Evolutionary conservation across 53 echinoderm and acorn worm genomes (phyloP).

Genomic region (Holothuria scabra): DNA sequence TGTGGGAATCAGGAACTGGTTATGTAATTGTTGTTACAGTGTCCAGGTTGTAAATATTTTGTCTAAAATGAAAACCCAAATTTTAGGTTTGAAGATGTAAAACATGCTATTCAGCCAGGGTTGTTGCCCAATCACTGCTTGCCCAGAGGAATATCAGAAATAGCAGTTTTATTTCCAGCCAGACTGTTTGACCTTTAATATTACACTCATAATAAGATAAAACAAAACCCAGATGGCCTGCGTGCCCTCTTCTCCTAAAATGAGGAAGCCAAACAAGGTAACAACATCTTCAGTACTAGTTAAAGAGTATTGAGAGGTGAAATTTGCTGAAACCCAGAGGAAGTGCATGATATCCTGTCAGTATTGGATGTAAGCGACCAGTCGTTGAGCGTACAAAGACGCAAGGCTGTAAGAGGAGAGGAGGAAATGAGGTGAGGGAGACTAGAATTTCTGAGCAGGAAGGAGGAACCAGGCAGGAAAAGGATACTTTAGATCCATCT

Average conservation of each 20-base stretch:
- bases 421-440: slow-evolving; percentile 46
- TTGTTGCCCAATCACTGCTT: no score
- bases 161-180: no score
- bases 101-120: no score
- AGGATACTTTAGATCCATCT: slow-evolving; percentile 49
- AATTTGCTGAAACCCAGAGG: slow-evolving; percentile 21
- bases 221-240: no score
- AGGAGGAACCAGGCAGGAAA: slow-evolving; percentile 39
- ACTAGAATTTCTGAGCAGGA: slow-evolving; percentile 45
- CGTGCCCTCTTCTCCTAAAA: slow-evolving; percentile 25
- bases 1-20: no score
- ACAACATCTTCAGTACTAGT: slow-evolving; percentile 17
- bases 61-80: no score
- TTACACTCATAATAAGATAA: no score
- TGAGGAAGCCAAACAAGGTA: slow-evolving; percentile 33
- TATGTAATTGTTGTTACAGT: no score
- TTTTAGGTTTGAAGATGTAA: no score
- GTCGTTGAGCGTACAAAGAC: slow-evolving; percentile 12
- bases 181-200: no score
- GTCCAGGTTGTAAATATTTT: no score
- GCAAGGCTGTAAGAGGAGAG: slow-evolving; percentile 47
- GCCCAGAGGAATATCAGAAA: no score
- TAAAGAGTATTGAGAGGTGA: slow-evolving; percentile 32
- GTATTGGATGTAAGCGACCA: slow-evolving; percentile 18
- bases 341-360: slow-evolving; percentile 41